Base-by-base conservation (phyloP, 2,888 invertebrate genomes). In the Thereva nobilitata region DNA sequence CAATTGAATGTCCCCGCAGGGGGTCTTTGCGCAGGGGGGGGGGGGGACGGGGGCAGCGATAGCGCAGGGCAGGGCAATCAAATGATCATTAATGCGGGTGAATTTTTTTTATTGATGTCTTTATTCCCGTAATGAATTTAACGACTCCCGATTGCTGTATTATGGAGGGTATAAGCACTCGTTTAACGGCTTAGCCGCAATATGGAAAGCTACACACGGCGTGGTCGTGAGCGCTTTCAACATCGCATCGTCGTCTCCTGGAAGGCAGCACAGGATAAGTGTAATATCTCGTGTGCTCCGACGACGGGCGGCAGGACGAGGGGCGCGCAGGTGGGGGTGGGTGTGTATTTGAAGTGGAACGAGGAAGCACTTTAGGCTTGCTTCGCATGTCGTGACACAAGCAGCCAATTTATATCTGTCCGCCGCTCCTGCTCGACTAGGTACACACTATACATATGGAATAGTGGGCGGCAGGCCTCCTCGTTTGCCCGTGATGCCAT, bases 121-220 rank as follows among this genome's bases (percentile, higher is more conserved):
- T 54, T 54, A 54, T 54, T 54, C 40, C 40, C 34, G 41, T 54
- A 54, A 54, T 54, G 54, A 40, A 54, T 54, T 54, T 54, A 54
- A 54, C 40, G 54, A 54, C 40, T 10, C 10, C 10, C 10, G 12
- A 47, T 47, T 9, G 8, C 5, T 47, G 47, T 47, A 47, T 42
- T 23, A 23, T 23, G 23, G 42, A 42, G 42, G 7, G 42, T 1
- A 42, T 42, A 42, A 42, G 9, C 9, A 9, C 42, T 42, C 9
- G 42, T 42, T 42, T 8, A 23, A 23, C 23, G 23, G 23, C 23
- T 23, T 23, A 23, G 23, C 23, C 23, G 23, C 23, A 23, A 23
- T 23, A 23, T 23, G 23, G 23, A 42, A 42, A 42, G 7, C 9
- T 42, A 8, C 42, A 8, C 9, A 7, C 9, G 9, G 9, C 9